phyloP scores from a whole-genome alignment of 2,797 vertebrate genomes.

The Notoglanidium macrostoma region DNA sequence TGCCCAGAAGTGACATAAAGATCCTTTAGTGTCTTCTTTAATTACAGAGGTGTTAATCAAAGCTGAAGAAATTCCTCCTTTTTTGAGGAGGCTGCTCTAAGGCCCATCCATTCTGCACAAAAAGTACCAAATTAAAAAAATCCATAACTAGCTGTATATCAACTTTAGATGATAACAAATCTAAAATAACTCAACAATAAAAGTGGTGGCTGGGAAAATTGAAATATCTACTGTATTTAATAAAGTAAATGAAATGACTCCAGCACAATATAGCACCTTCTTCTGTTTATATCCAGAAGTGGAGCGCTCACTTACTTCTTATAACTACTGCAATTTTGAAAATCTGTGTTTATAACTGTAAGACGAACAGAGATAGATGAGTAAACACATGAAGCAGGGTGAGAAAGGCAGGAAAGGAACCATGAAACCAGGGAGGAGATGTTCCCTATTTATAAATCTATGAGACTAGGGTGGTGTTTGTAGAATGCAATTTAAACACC shows the following conservation, averaged over 20 bases:
- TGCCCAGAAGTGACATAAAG: background rate
- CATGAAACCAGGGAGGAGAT: background rate
- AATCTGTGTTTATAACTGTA: background rate
- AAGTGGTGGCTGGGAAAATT: background rate
- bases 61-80: background rate
- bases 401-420: background rate
- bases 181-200: background rate
- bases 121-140: background rate
- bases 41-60: no score
- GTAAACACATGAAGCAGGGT: background rate
- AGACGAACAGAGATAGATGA: background rate
- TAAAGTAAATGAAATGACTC: background rate
- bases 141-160: background rate
- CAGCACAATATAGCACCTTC: background rate
- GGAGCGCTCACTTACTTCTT: background rate
- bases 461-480: constrained; percentile 9
- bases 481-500: background rate
- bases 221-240: background rate
- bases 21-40: no score
- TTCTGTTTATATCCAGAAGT: background rate
- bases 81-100: background rate
- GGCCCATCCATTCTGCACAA: background rate
- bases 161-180: background rate
- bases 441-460: constrained; percentile 24
- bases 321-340: background rate